Evolutionary conservation across 2,797 vertebrate species (phyloP).

Genomic region (Trachops cirrhosus): DNA sequence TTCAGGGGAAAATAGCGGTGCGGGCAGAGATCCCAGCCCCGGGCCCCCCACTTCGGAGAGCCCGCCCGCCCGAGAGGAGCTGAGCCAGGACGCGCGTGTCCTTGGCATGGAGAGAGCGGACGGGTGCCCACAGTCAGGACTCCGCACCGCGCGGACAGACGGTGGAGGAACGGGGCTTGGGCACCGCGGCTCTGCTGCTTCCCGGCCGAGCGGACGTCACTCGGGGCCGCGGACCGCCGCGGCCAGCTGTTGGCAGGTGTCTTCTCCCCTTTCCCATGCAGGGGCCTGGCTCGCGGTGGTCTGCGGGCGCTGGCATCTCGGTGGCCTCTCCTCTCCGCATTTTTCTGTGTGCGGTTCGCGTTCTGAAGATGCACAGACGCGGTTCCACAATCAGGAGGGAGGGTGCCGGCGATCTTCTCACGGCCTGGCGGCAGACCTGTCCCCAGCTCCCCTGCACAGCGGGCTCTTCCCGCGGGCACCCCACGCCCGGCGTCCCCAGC

Average conservation of each 20-base stretch:
- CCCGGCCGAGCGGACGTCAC: no score
- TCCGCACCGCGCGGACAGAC: fast-evolving
- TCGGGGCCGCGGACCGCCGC: neutral
- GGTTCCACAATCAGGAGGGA: no score
- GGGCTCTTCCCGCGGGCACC: fast-evolving
- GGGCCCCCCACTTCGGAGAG: fast-evolving
- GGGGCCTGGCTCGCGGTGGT: neutral
- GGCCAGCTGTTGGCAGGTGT: neutral
- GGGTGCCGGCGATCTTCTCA: fast-evolving
- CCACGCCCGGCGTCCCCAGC: neutral
- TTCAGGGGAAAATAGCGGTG: neutral
- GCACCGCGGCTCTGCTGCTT: neutral
- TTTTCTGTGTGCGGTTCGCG: neutral
- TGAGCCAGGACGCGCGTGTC: fast-evolving
- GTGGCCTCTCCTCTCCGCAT: neutral
- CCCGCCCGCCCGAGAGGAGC: neutral
- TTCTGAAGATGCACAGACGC: neutral
- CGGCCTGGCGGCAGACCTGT: neutral
- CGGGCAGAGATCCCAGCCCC: neutral
- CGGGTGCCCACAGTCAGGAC: neutral
- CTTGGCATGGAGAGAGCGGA: neutral
- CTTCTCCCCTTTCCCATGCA: fast-evolving
- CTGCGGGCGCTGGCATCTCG: fast-evolving
- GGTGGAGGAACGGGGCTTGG: neutral
- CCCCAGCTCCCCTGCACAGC: neutral